phyloP scores from a whole-genome alignment of 2,797 vertebrate genomes.

The Rhinichthys osculus region DNA sequence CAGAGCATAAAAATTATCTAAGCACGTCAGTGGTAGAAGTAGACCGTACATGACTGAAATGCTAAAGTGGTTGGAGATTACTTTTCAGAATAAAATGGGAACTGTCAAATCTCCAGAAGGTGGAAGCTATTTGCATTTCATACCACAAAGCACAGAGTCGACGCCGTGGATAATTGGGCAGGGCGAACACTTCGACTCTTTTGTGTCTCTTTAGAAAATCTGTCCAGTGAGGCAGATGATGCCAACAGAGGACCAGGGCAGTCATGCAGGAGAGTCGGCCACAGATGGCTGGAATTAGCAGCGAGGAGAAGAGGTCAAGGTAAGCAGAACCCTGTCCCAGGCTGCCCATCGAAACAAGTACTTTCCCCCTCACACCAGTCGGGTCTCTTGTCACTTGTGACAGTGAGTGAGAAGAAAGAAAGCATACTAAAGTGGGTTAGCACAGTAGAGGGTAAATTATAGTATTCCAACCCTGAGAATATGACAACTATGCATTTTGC shows the following conservation, averaged over 20 bases:
- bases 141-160: constrained; percentile 25
- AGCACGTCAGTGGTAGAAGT: not conserved
- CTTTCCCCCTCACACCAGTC: constrained; percentile 12
- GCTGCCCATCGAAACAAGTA: not conserved
- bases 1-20: constrained; percentile 16
- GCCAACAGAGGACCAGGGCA: not conserved
- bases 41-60: constrained; percentile 29
- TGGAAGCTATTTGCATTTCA: constrained; percentile 44
- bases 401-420: constrained; percentile 13
- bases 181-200: constrained; percentile 23
- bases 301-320: constrained; percentile 7
- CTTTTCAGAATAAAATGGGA: constrained; percentile 11
- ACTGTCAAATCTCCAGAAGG: constrained; percentile 38
- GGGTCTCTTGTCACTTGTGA: not conserved
- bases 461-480: not conserved
- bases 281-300: constrained; percentile 40
- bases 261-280: constrained; percentile 18
- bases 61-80: constrained; percentile 8
- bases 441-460: constrained; percentile 1
- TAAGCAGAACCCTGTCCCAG: constrained; percentile 14
- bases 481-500: not conserved
- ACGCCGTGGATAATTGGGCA: constrained; percentile 38
- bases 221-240: constrained; percentile 37
- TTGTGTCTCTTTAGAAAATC: constrained; percentile 33
- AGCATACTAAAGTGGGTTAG: not conserved